These are phyloP conservation scores for Menidia menidia DNA, from an alignment of 2,797 vertebrate genomes.

Conservation along the genomic window DNA sequence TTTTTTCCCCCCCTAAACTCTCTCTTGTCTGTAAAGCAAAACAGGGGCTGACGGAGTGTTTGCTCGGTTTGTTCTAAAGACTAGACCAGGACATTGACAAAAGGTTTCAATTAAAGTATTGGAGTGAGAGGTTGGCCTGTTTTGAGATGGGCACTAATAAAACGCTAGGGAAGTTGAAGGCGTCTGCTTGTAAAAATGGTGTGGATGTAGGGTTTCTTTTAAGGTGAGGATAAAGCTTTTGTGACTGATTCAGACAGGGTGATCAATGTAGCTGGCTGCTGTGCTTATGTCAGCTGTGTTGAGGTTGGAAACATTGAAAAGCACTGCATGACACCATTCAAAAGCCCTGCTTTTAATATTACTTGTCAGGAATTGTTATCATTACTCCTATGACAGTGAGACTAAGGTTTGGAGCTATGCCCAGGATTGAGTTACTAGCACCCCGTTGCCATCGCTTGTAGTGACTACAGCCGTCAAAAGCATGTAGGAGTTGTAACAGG, in stretches of 20 bases:
- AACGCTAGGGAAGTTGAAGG: conserved; percentile 52
- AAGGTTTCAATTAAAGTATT: conserved; percentile 73
- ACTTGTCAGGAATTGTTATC: no score
- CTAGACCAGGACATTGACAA: conserved; percentile 65
- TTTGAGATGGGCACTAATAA: conserved; percentile 62
- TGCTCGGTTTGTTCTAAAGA: conserved; percentile 72
- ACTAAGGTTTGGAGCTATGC: conserved; percentile 24
- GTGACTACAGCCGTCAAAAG: conserved; percentile 50
- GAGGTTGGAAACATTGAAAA: neutral
- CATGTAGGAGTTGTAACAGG: conserved; percentile 59
- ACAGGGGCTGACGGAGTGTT: conserved; percentile 62
- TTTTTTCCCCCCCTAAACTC: conserved; percentile 22
- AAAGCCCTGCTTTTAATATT: neutral
- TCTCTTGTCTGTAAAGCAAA: conserved; percentile 71
- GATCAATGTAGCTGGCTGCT: neutral
- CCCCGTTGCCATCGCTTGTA: conserved; percentile 19
- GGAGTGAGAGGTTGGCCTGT: conserved; percentile 56
- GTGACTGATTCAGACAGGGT: neutral
- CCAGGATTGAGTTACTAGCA: neutral
- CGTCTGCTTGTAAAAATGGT: conserved; percentile 38
- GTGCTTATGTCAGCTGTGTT: neutral
- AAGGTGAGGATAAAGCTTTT: conserved; percentile 24
- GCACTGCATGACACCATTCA: neutral
- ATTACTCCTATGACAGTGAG: conserved; percentile 20
- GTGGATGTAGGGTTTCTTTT: neutral